A percentile compares a stretch with the other conserved stretches of the same genome.
Conservation (phyloP, 2,797 vertebrate genomes). For the Xenopus petersii region DNA sequence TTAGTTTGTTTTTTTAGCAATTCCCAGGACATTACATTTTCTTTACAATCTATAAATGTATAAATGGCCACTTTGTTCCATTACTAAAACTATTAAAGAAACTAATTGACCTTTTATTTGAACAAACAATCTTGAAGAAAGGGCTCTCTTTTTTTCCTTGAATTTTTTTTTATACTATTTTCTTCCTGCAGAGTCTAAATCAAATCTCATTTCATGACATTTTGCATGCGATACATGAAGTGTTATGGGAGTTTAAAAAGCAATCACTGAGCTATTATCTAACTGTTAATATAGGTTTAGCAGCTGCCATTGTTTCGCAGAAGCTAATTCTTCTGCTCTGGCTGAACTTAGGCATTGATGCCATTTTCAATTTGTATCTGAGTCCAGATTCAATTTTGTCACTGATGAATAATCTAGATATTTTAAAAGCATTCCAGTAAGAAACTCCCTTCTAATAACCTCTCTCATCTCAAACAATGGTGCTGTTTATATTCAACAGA, state of each 20-base stretch:
- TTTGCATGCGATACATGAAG: no score
- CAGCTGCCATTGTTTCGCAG: conserved; percentile 22
- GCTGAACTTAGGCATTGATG: conserved; percentile 35
- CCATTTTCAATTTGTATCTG: conserved; percentile 16
- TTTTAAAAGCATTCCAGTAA: conserved; percentile 5
- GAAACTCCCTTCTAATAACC: conserved; percentile 12
- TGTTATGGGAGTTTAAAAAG: conserved; percentile 1
- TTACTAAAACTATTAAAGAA: no score
- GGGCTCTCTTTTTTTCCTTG: no score
- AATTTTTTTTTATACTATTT: no score
- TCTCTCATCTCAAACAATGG: conserved; percentile 11
- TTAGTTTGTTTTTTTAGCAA: no score
- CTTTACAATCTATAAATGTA: no score
- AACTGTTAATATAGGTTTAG: conserved; percentile 37
- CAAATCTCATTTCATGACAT: no score
- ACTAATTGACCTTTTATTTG: no score
- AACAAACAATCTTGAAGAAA: no score
- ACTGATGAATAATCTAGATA: conserved; percentile 29
- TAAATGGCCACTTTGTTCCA: no score
- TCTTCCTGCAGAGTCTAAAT: no score
- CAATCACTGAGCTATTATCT: conserved; percentile 17
- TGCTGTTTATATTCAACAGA: conserved; percentile 5
- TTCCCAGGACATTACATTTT: no score
- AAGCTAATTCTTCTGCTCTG: conserved; percentile 42
- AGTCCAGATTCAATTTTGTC: conserved; percentile 28